Percentiles rank a stretch among this genome's conserved stretches.
These are phyloP conservation scores for Andricus curvator DNA, from an alignment of 2,888 invertebrate genomes.

Conservation along the genomic window DNA sequence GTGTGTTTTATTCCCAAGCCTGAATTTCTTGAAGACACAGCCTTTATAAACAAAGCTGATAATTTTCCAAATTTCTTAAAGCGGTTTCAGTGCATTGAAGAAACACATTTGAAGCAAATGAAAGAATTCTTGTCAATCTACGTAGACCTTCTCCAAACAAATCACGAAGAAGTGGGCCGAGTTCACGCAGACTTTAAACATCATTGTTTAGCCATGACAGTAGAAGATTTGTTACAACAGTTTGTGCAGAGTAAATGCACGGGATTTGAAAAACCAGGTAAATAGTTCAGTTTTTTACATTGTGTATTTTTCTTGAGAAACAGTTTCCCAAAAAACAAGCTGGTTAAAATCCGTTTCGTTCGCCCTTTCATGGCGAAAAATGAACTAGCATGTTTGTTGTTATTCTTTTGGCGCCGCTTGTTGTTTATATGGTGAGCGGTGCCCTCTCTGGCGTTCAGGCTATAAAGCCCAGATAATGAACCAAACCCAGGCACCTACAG, in stretches of 20 bases:
- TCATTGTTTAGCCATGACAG: conserved; percentile 94
- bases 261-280: conserved; percentile 95
- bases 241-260: conserved; percentile 96
- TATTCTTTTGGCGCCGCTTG: too few relatives aligned
- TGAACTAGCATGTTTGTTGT: too few relatives aligned
- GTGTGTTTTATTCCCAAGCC: too few relatives aligned
- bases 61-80: conserved; percentile 67
- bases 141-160: conserved; percentile 91
- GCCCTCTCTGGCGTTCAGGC: too few relatives aligned
- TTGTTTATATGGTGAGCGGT: too few relatives aligned
- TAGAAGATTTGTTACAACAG: conserved; percentile 94
- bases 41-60: neutral
- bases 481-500: too few relatives aligned
- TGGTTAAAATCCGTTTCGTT: too few relatives aligned
- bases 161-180: conserved; percentile 93
- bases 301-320: too few relatives aligned
- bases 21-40: too few relatives aligned
- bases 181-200: conserved; percentile 96
- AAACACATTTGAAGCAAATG: conserved; percentile 95
- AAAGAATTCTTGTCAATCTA: conserved; percentile 95
- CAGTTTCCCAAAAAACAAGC: too few relatives aligned
- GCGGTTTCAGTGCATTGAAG: conserved; percentile 97
- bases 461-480: too few relatives aligned
- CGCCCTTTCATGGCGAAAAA: too few relatives aligned
- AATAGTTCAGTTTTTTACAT: neutral